Base-by-base conservation (phyloP, 2,113 vertebrate genomes). In the Thalassoma bifasciatum region DNA sequence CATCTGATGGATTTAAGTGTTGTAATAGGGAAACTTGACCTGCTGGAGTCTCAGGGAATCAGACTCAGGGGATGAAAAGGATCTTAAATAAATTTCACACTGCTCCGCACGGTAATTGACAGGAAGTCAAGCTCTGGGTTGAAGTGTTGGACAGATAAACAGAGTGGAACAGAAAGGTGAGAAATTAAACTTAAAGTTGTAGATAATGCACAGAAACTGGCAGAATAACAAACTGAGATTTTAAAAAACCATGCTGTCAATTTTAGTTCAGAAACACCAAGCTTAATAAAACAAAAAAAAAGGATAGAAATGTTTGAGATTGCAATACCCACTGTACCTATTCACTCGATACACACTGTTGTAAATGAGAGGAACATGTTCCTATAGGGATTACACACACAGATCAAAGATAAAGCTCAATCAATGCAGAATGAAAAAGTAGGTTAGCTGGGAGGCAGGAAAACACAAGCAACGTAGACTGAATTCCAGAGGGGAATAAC, bases 401-500 rank as follows among this genome's bases (percentile, higher is more conserved):
- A 69, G 53, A 73, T 57, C 40, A 72, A 26, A 81, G 65, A 72
- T 68, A 24, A 64, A 58, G 49, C 42, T 66, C 58, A 76, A 77
- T 75, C 56, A 73, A 58, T 81, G 51, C 23, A 52, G 42, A 38
- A 76, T 53, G 42, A 38, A 71, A 30, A 77, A 71, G 52, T 65
- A 77, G 72, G 74, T 74, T 70, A 77, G 54, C 53, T 17, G 50
- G 38, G 49, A 67, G 63, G 56, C 11, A 56, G 77, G 22, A 30
- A 77, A 57, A 65, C 22, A 49, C 59, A 75, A 69, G 42, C 44
- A 46, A 46, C 64, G 60, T 5, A 63, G 63, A 70, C 42, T 66
- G 13, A 56, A 69, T 40, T 83, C 47, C 59, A 50, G 40, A 38
- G 69, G 58, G 79, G 75, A 81, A 73, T 66, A 68, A 86, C 42